Evolutionary conservation across 2,888 invertebrate genomes (phyloP), one percentile per base, ranked within the genome.

Genomic region (Cheilosia variabilis): DNA sequence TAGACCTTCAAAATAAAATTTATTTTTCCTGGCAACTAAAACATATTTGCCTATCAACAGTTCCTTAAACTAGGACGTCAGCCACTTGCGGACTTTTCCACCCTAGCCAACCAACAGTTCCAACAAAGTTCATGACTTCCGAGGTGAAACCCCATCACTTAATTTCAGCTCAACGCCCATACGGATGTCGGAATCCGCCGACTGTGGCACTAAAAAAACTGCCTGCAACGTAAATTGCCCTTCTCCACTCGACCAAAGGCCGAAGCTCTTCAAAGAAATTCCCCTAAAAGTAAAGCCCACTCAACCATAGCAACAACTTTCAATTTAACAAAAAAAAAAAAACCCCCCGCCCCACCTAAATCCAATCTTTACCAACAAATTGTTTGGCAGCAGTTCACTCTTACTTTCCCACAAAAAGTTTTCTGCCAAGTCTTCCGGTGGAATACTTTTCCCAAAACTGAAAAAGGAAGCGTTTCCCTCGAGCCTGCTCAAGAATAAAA

Each of bases 341-440:
- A 34, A 27, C 2, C 31, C 27, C 24, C n/a, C 31, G n/a, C 1
- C 13, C 41, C 2, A 41, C 58, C 45, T 31, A 71, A 41, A 83
- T 66, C 78, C 78, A 83, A 83, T 68, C 73, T 83, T 83, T 73
- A 73, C 73, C 66, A 73, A 68, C 47, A 63, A 83, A 78, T 83
- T 78, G 78, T 78, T 78, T 73, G 63, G 73, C 45, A 63, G 78
- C 55, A 66, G 58, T 71, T 81, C 63, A 65, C 58, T 65, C 58
- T 69, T 71, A 52, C 45, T 55, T 62, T 63, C 66, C 55, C 71
- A 31, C 77, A 62, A 77, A 69, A 69, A 77, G 65, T 82, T 60
- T 37, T 65, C 37, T 34, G 57, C 4, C 22, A 76, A 71, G 71
- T 66, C 76, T 53, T 58, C 75, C 34, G 37, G 65, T 47, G 13